Evolutionary conservation across 2,888 invertebrate genomes (phyloP), one percentile per base, ranked within the genome.

Genomic region (Apodemia duryi): DNA sequence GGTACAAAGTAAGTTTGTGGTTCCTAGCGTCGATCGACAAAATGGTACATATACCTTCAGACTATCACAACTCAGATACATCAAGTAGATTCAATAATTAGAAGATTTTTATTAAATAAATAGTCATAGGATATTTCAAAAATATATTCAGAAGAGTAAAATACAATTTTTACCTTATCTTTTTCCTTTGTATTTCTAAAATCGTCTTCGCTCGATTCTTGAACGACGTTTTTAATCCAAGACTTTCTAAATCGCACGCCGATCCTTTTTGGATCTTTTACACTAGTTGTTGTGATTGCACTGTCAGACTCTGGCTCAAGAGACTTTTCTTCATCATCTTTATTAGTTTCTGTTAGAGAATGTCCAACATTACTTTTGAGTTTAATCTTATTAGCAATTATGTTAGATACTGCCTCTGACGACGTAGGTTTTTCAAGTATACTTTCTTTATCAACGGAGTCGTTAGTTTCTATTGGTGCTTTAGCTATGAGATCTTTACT

Each of bases 211-310:
- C 80, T 87, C 0, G 88, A 83, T 62, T 88, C 88, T 29, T 77
- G 78, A 7, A 73, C 75, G 41, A 81, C 70, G 41, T 84, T 84
- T 72, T 83, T 81, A 9, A 78, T 77, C 89, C 92, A 87, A 0
- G 88, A 84, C 28, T 81, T 85, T 73, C 90, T 79, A 70, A 91
- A 92, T 66, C 91, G 77, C 2, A 88, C 91, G 1, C 88, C 87
- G 11, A 80, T 74, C 68, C 88, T 76, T 74, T 89, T 91, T 6
- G 78, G 77, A 9, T 75, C 77, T 69, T 74, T 80, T 0, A 84
- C 85, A 69, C 83, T 86, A 67, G 82, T 86, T 13, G 82, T 84
- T 0, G 83, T 81, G 51, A 77, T 77, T 13, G 80, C 82, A 43
- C 79, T 80, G 67, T 91, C 91, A 0, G 88, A 88, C 67, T 89